Evolutionary conservation across 2,888 invertebrate species (phyloP), one percentile per base, ranked within the genome.

Genomic region (Parthenolecanium corni): DNA sequence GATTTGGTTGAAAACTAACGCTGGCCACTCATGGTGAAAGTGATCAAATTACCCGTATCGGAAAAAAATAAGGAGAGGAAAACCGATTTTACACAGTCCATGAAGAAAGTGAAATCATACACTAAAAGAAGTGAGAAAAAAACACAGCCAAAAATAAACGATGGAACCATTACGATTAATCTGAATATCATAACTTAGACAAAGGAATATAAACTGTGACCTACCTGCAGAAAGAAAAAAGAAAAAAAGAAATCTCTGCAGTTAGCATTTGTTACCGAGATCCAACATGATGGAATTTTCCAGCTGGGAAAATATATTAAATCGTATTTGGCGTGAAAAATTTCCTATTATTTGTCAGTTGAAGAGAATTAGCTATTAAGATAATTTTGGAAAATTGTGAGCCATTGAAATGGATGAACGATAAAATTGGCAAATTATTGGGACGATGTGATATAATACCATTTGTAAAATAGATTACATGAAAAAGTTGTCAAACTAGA

Each of bases 51-150:
- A 53, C 53, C 31, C 31, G 31, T 31, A 31, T 31, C 31, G 31
- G 31, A 31, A 31, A 31, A 31, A 31, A 31, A 31, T 31, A 9
- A 31, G 31, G 9, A 31, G 31, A 31, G 31, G 40, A 44, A 38
- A 40, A 53, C 38, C 23, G 53, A 53, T 53, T 53, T 53, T 38
- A 53, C 40, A 40, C 53, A 53, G 53, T 53, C 53, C 38, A 53
- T 53, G 53, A 53, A 53, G 40, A 53, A 53, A 53, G 53, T 53
- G 53, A 53, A 53, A 53, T 53, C 40, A 36, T 53, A 23, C 53
- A 23, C 1, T 21, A 23, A 40, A 38, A 36, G 40, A 23, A 18
- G 23, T 42, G 44, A 9, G 9, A 4, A 6, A 31, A 31, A 31
- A 31, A 31, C 4, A 31, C 9, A 31, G 9, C 31, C n/a, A n/a